Evolutionary conservation across 2,797 vertebrate genomes (phyloP), one percentile per base, ranked within the genome.

Genomic region (Sebastes hubbsi): DNA sequence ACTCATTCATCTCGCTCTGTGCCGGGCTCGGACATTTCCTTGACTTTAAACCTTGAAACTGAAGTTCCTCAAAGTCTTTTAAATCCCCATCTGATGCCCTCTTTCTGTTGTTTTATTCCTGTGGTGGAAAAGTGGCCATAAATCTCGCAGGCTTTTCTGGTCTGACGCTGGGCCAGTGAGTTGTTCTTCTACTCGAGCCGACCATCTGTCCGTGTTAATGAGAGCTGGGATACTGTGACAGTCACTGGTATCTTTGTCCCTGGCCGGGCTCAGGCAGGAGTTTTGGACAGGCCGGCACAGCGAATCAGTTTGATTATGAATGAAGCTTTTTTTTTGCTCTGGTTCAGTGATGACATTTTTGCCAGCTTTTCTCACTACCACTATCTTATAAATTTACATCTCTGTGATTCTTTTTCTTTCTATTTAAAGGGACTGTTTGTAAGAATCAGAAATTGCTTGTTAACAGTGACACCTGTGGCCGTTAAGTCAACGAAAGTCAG

Each of bases 161-260:
- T 75, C 52, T 78, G 81, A 75, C 78, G 66, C 61, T 36, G 59
- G 75, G 71, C 80, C 85, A 78, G 80, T 77, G 72, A 58, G 77
- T 68, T 65, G 72, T 70, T 84, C 55, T 70, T 84, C 55, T 65
- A 10, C 81, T 80, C 27, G 6, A 34, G 58, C 59, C 3, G 30
- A 70, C 88, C 86, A 89, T 89, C 89, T 89, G 89, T 85, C 76
- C 66, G 49, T 78, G 84, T 74, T 83, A 86, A 79, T 72, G 75
- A 81, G 81, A 13, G 69, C 36, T 52, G 80, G 81, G 72, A 62
- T 25, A 56, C 59, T 55, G 42, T 72, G 34, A 82, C 59, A 61
- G 24, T 2, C 80, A 54, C 32, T 61, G 16, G 56, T 63, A 69
- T 75, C 67, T 78, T 65, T 74, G 8, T 78, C 71, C 25, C 56